Evolutionary conservation across 2,888 invertebrate genomes (phyloP).

Genomic region (Pachycephus smyrnensis): DNA sequence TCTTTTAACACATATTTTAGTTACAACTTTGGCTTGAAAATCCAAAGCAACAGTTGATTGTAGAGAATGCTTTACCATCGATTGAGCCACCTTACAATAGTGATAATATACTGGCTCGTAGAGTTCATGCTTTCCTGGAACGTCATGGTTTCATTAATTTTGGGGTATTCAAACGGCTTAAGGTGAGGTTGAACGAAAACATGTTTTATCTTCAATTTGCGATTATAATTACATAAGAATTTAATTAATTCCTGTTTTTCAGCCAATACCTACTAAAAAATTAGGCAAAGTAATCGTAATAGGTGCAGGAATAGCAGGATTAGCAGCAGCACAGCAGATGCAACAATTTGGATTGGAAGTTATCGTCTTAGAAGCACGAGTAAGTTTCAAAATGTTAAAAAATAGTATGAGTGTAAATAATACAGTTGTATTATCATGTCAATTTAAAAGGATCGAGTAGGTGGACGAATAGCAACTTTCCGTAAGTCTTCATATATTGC

Average conservation of each 20-base stretch:
- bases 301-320: constrained; percentile 90
- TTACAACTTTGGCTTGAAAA: constrained; percentile 96
- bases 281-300: constrained; percentile 73
- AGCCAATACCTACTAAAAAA: constrained; percentile 67
- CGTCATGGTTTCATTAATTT: constrained; percentile 98
- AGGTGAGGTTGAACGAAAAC: constrained; percentile 70
- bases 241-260: constrained; percentile 31
- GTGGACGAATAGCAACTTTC: constrained; percentile 96
- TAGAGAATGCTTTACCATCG: constrained; percentile 83
- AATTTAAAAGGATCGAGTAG: constrained; percentile 83
- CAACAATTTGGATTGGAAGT: constrained; percentile 97
- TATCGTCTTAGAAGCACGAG: constrained; percentile 83
- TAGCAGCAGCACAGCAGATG: constrained; percentile 94
- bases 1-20: constrained; percentile 52
- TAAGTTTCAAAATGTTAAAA: constrained; percentile 38
- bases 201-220: constrained; percentile 11
- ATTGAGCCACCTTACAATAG: constrained; percentile 94
- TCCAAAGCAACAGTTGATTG: constrained; percentile 90
- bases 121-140: constrained; percentile 92
- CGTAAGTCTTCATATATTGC: constrained; percentile 87
- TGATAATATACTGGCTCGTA: constrained; percentile 84
- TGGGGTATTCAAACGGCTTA: constrained; percentile 91
- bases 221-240: constrained; percentile 13
- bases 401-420: background rate
- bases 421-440: background rate